Evolutionary conservation across 2,888 invertebrate genomes (phyloP), one percentile per base, ranked within the genome.

Genomic region (Conus canariensis): DNA sequence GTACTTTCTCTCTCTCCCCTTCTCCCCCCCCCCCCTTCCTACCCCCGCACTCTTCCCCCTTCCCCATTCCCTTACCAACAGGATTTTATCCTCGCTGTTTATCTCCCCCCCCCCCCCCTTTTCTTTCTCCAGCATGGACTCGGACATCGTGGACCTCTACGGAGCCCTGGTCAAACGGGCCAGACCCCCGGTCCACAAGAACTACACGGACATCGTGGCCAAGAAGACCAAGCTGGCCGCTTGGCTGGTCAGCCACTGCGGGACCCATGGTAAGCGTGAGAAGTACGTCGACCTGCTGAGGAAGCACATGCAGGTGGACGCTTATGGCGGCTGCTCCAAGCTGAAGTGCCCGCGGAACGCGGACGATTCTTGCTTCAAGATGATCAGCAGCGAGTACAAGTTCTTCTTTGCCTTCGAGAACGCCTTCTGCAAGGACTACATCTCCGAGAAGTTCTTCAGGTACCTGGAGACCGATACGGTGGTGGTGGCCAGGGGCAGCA

Each of bases 381-480:
- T 70, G 86, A 86, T 91, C 70, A 64, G 59, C 67, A 64, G 14
- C 14, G 80, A 90, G 6, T 92, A 92, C 88, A 90, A 90, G 70
- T 92, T 92, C 85, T 92, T 89, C 86, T 58, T 92, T 59, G 77
- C 90, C 45, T 91, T 92, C 82, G 92, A 92, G 77, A 92, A 88
- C 85, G 83, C 80, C 58, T 82, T 91, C 56, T 92, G 92, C 70
- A 80, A 45, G 58, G 91, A 91, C 83, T 92, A 92, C 87, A 86
- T 92, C 80, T 90, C 91, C 8, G 92, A 92, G 88, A 92, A 92
- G 70, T 87, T 91, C 64, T 92, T 90, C 88, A 88, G 89, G 25
- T 90, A 83, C n/a, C 87, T 93, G 56, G 70, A 90, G 58, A 56
- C 60, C 59, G 91, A 91, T 80, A 12, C 86, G 5, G 77, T 91